phyloP scores from a whole-genome alignment of 2,113 vertebrate species.

The Zapus hudsonius region DNA sequence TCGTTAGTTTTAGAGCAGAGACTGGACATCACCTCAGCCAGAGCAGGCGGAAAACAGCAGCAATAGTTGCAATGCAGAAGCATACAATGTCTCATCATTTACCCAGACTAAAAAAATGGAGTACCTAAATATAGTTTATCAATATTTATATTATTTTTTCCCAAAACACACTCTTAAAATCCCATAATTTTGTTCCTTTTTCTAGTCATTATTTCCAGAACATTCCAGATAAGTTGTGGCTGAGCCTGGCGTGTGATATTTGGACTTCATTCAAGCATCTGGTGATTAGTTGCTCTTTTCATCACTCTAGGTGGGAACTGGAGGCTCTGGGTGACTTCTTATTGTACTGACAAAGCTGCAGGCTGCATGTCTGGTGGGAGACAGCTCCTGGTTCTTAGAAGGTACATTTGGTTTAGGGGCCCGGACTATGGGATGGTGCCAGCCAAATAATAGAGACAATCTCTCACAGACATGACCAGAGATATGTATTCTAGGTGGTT shows the following conservation, averaged over 20 bases:
- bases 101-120: background rate
- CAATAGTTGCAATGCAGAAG: background rate
- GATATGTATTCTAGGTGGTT: too few species aligned
- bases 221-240: slow-evolving; percentile 22
- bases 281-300: background rate
- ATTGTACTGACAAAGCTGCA: background rate
- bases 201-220: background rate
- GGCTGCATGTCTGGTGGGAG: background rate
- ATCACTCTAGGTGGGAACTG: too few species aligned
- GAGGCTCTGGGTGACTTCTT: background rate
- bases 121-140: slow-evolving; percentile 11
- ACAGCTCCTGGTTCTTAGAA: too few species aligned
- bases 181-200: background rate
- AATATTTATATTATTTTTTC: background rate
- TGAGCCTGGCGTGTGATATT: background rate
- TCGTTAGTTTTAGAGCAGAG: slow-evolving; percentile 39
- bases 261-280: background rate
- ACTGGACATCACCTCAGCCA: too few species aligned
- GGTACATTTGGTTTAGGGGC: too few species aligned
- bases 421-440: too few species aligned
- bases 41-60: too few species aligned
- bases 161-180: background rate
- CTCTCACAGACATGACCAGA: too few species aligned
- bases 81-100: slow-evolving; percentile 1
- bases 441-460: too few species aligned